A percentile compares a stretch with the other conserved stretches of the same genome.
phyloP scores from a whole-genome alignment of 2,888 invertebrate genomes.

The Ethmia dodecea region DNA sequence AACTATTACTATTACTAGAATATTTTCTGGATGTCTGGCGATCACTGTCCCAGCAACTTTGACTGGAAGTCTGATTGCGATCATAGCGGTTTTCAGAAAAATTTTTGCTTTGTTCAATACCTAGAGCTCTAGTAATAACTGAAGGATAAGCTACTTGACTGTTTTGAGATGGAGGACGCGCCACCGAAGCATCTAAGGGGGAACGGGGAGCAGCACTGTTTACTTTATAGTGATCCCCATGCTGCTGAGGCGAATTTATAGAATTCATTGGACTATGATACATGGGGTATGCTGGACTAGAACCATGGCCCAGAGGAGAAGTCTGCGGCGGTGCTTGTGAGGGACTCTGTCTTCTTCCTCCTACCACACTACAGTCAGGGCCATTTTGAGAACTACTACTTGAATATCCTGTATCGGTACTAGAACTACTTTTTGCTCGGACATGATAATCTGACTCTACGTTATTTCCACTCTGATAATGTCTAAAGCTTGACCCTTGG shows the following conservation, averaged over 20 bases:
- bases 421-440: conserved; percentile 79
- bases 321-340: conserved; percentile 83
- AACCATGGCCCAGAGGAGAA: conserved; percentile 84
- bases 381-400: conserved; percentile 80
- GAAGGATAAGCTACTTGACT: conserved; percentile 87
- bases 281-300: conserved; percentile 89
- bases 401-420: conserved; percentile 80
- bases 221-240: conserved; percentile 70
- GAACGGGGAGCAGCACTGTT: conserved; percentile 80
- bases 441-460: conserved; percentile 80
- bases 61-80: conserved; percentile 63
- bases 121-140: conserved; percentile 87
- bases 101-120: conserved; percentile 77
- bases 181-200: conserved; percentile 83
- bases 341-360: conserved; percentile 84
- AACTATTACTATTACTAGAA: conserved; percentile 57
- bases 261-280: conserved; percentile 91
- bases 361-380: conserved; percentile 81
- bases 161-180: conserved; percentile 78
- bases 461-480: conserved; percentile 79
- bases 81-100: conserved; percentile 75
- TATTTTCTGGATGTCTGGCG: conserved; percentile 69
- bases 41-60: conserved; percentile 79
- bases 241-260: conserved; percentile 84
- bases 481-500: conserved; percentile 77